These are phyloP conservation scores for Ladona fulva DNA, from an alignment of 1,140 invertebrate species.

Conservation along the genomic window DNA sequence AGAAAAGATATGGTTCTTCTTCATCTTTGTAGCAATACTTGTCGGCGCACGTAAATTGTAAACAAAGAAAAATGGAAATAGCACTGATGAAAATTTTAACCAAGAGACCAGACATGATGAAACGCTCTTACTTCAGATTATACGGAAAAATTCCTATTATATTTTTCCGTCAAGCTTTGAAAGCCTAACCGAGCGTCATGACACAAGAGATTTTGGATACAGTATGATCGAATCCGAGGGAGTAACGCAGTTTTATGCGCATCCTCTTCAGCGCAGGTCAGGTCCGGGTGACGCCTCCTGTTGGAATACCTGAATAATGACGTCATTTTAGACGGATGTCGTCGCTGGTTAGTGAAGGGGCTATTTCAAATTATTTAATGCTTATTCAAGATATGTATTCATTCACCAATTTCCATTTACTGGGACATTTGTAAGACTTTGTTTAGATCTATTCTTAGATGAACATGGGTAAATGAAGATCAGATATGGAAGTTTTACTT, in stretches of 20 bases:
- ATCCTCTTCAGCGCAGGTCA: neutral
- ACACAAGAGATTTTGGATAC: neutral
- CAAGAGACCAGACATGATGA: no score
- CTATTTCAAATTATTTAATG: no score
- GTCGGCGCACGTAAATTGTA: neutral
- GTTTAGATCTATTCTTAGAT: no score
- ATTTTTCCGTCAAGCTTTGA: neutral
- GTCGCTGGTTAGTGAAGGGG: no score
- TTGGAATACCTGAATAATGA: neutral
- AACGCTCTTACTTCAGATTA: no score
- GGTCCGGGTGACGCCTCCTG: neutral
- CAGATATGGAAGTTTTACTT: no score
- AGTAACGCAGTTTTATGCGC: neutral
- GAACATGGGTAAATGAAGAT: no score
- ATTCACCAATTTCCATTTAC: no score
- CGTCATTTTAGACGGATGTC: neutral
- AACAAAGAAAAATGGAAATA: neutral
- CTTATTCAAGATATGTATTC: no score
- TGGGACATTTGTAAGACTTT: no score
- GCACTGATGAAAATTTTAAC: no score
- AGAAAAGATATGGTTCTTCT: conserved; percentile 47
- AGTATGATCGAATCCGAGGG: neutral
- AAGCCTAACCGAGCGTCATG: neutral
- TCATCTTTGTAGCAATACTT: conserved; percentile 49
- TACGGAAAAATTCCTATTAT: neutral